These are phyloP conservation scores for Peromyscus leucopus DNA, from an alignment of 2,113 vertebrate genomes.

Conservation along the genomic window DNA sequence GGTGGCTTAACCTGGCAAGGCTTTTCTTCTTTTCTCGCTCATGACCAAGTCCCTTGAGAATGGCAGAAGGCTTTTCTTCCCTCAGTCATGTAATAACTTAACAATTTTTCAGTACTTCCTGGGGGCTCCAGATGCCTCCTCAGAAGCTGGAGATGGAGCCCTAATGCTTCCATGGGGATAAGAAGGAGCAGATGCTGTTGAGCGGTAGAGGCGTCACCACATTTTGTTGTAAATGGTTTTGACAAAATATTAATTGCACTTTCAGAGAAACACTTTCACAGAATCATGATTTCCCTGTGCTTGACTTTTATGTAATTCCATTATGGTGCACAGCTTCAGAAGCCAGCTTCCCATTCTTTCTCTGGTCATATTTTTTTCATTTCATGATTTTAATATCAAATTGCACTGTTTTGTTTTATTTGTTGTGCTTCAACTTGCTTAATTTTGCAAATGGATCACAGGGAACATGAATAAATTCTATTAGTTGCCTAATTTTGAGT, in stretches of 20 bases:
- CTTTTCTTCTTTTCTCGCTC: background rate
- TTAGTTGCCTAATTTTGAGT: background rate
- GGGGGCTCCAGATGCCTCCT: rapidly evolving
- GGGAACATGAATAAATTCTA: background rate
- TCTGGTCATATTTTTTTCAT: background rate
- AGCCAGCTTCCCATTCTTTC: background rate
- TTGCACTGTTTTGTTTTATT: background rate
- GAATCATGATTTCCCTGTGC: background rate
- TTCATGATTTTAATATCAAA: background rate
- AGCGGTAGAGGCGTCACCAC: rapidly evolving
- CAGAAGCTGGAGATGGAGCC: background rate
- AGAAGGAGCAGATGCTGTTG: background rate
- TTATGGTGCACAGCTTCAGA: background rate
- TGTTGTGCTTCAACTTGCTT: background rate
- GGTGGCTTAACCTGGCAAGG: background rate
- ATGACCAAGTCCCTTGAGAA: background rate
- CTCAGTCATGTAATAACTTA: background rate
- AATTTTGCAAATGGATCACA: background rate
- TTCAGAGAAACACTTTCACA: background rate
- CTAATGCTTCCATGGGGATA: rapidly evolving
- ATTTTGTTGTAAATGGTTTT: background rate
- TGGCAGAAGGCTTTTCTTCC: background rate
- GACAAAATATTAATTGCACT: background rate
- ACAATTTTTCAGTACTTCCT: background rate
- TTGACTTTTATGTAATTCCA: background rate